phyloP scores from a whole-genome alignment of 2,888 invertebrate species.

The Yponomeuta cagnagella region DNA sequence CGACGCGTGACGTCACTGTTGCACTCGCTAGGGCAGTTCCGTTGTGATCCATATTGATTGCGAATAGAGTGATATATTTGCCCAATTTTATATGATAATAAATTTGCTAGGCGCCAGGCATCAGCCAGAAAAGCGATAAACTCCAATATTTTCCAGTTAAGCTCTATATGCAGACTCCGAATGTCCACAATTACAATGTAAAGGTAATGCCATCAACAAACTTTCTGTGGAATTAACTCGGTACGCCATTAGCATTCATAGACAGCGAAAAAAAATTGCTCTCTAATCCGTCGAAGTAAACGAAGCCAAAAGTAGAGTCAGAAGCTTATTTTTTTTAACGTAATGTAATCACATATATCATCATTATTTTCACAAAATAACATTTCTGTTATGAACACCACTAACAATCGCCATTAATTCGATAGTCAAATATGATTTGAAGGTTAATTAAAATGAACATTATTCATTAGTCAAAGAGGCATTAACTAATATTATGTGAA shows the following conservation, averaged over 20 bases:
- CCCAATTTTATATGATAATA: background rate
- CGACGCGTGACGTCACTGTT: conserved; percentile 22
- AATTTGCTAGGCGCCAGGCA: background rate
- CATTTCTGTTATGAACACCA: background rate
- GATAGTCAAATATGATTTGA: conserved; percentile 3
- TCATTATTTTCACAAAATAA: conserved; percentile 1
- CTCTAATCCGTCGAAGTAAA: background rate
- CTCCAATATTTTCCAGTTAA: background rate
- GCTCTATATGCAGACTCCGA: background rate
- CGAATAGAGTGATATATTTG: background rate
- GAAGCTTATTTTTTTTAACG: background rate
- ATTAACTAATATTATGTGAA: conserved; percentile 3
- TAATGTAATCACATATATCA: conserved; percentile 1
- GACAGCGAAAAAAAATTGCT: background rate
- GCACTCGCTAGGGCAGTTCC: conserved; percentile 4
- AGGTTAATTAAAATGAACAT: background rate
- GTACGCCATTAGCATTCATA: background rate
- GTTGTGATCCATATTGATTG: background rate
- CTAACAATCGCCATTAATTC: conserved; percentile 3
- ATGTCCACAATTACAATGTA: background rate
- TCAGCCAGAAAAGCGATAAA: background rate
- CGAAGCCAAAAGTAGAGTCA: background rate
- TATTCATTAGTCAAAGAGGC: background rate
- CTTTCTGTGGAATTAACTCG: background rate
- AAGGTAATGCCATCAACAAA: background rate